Base-by-base conservation (phyloP, 2,888 invertebrate species). In the Diploptera punctata region DNA sequence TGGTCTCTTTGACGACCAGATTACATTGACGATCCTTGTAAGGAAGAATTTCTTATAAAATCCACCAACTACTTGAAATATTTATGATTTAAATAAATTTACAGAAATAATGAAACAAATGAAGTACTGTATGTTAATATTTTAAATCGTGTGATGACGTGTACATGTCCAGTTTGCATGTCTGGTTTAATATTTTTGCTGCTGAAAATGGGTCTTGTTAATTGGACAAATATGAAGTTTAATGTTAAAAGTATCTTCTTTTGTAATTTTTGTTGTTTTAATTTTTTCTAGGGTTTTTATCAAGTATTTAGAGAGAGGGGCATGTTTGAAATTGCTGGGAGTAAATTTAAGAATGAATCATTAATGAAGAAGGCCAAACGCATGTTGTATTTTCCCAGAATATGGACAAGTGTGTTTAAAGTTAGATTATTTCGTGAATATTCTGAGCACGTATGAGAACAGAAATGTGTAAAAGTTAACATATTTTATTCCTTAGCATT, bases 311-410 rank as follows among this genome's bases (percentile, higher is more conserved):
- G 26, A 57, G 29, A 57, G 57, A 57, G 3, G 29, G 57, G 7
- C 26, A 26, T 57, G 57, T 57, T 57, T 33, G 24, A 57, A 57
- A 57, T 57, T 57, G 31, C 57, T 57, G 18, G 24, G 29, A 57
- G 57, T 57, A n/a, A n/a, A 29, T 57, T 57, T 57, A 31, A 21
- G n/a, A n/a, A n/a, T n/a, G n/a, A n/a, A n/a, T n/a, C n/a, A 57
- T 57, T 29, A 16, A 57, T 29, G 57, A 57, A 57, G 26, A 57
- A 5, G 57, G 29, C n/a, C 57, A 57, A n/a, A 57, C 29, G 57
- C 57, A 29, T 57, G 29, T 57, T 57, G 57, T 29, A 57, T 57
- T 57, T 57, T 57, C n/a, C 57, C 57, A 57, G 57, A 57, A 57
- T 57, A 57, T 57, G 26, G 29, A 57, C 57, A 57, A 31, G 57